Conservation (phyloP, 1,140 invertebrate genomes). For the Drosophila lini region DNA sequence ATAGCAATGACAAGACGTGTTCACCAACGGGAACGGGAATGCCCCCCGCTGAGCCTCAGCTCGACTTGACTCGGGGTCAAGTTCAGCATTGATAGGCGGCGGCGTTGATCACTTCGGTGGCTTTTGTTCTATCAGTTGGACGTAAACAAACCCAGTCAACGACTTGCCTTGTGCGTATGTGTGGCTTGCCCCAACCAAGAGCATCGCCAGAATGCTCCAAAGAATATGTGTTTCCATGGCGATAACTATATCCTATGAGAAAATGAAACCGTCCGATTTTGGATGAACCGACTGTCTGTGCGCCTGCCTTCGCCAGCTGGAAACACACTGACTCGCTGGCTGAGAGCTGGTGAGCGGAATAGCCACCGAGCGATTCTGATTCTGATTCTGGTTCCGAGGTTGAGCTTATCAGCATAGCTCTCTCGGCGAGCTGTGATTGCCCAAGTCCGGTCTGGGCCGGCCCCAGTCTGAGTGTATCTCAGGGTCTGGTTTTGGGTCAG, state of each 20-base stretch:
- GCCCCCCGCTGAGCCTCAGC: conserved; percentile 19
- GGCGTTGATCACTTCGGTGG: conserved; percentile 21
- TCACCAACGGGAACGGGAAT: conserved; percentile 18
- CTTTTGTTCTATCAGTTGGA: conserved; percentile 11
- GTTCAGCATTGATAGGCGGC: conserved; percentile 66
- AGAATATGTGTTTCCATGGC: conserved; percentile 42
- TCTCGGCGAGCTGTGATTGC: conserved; percentile 8
- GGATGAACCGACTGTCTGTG: conserved; percentile 22
- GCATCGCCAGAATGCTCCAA: conserved; percentile 20
- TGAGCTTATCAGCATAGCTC: conserved; percentile 58
- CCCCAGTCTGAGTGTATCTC: conserved; percentile 7
- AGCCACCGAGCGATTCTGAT: conserved; percentile 7
- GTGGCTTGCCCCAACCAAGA: conserved; percentile 20
- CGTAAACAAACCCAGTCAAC: not conserved
- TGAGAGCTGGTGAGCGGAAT: conserved; percentile 26
- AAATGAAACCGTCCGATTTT: conserved; percentile 7
- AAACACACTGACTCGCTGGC: conserved; percentile 52
- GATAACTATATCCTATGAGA: conserved; percentile 4
- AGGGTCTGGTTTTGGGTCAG: conserved; percentile 23
- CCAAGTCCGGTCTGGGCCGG: conserved; percentile 18
- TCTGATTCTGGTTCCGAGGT: conserved; percentile 16
- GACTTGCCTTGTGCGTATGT: conserved; percentile 54
- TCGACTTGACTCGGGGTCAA: conserved; percentile 52
- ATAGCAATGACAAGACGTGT: conserved; percentile 9
- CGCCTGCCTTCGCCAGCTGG: conserved; percentile 33